Evolutionary conservation across 2,888 invertebrate genomes (phyloP).

Genomic region (Nomada flava): DNA sequence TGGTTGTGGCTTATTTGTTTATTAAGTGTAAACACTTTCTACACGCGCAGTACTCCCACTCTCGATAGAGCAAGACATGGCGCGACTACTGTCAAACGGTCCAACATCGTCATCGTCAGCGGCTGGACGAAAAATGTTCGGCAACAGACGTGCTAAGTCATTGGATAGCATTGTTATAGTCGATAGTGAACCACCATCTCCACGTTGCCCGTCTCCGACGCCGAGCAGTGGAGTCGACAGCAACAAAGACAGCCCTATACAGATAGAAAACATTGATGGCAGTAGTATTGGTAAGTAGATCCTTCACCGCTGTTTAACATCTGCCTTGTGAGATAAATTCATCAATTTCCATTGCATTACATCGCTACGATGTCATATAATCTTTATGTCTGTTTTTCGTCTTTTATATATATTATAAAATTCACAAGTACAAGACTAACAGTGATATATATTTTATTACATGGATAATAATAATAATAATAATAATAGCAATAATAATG

Average conservation of each 20-base stretch:
- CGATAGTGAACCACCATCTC: conserved; percentile 86
- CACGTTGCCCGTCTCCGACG: conserved; percentile 94
- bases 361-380: conserved; percentile 9
- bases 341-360: conserved; percentile 36
- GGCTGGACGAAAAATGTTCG: conserved; percentile 71
- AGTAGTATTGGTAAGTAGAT: conserved; percentile 85
- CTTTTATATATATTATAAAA: background rate
- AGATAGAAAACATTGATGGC: conserved; percentile 90
- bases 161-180: conserved; percentile 81
- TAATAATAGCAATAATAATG: conserved; percentile 9
- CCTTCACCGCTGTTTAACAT: conserved; percentile 21
- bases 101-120: conserved; percentile 61
- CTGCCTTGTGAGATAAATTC: conserved; percentile 7
- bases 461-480: background rate
- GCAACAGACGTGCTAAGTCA: conserved; percentile 80
- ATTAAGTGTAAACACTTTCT: conserved; percentile 74
- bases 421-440: conserved; percentile 50
- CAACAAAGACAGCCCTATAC: conserved; percentile 93
- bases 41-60: conserved; percentile 81
- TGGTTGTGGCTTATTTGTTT: conserved; percentile 61
- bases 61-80: conserved; percentile 83
- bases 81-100: conserved; percentile 77
- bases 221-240: conserved; percentile 95
- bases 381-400: conserved; percentile 17
- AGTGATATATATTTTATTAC: conserved; percentile 29